Evolutionary conservation across 2,797 vertebrate genomes (phyloP).

Genomic region (Eleutherodactylus coqui): DNA sequence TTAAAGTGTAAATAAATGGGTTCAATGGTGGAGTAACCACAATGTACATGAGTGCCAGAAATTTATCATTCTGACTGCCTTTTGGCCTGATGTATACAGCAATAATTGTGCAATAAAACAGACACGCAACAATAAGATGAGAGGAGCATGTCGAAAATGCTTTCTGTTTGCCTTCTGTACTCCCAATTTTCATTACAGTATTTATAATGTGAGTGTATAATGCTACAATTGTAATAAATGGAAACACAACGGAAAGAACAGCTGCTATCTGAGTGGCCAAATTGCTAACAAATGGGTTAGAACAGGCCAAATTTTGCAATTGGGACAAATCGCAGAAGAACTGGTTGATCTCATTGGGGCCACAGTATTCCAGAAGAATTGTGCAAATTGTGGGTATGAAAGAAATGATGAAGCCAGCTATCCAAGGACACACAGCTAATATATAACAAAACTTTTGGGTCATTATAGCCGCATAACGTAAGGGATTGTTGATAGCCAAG

Average conservation of each 20-base stretch:
- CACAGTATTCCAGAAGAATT: constrained; percentile 61
- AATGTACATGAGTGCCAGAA: constrained; percentile 60
- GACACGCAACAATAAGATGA: constrained; percentile 36
- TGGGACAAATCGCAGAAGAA: constrained; percentile 67
- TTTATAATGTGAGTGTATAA: constrained; percentile 35
- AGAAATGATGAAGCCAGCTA: constrained; percentile 2
- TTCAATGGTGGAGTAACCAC: constrained; percentile 59
- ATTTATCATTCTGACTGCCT: constrained; percentile 38
- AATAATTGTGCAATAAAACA: constrained; percentile 35
- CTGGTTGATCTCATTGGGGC: constrained; percentile 61
- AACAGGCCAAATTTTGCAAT: constrained; percentile 64
- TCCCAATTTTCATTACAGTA: constrained; percentile 22
- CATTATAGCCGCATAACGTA: constrained; percentile 38
- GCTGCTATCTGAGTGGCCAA: neutral
- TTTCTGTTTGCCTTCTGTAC: constrained; percentile 27
- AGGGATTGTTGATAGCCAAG: constrained; percentile 45
- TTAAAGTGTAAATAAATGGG: constrained; percentile 63
- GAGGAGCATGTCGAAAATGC: constrained; percentile 52
- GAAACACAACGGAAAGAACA: neutral
- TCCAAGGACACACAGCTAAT: constrained; percentile 8
- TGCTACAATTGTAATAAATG: constrained; percentile 37
- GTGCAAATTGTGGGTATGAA: constrained; percentile 20
- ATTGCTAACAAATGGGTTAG: constrained; percentile 42
- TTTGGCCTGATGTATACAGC: constrained; percentile 29
- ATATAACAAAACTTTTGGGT: neutral